Conservation (phyloP, 2,797 vertebrate genomes). For the Decapterus maruadsi region DNA sequence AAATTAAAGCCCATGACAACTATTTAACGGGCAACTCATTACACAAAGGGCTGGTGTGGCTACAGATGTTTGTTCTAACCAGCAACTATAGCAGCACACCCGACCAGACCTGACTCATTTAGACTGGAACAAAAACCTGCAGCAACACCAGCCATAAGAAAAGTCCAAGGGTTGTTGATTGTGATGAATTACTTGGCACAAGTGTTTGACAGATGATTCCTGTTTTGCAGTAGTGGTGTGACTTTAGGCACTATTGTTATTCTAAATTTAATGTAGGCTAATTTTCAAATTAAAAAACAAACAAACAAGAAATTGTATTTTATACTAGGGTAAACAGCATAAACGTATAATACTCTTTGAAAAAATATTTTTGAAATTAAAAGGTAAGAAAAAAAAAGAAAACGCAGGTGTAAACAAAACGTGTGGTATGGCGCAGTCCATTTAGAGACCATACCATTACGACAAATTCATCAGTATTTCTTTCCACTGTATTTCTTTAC, state of each 20-base stretch:
- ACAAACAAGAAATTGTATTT: background rate
- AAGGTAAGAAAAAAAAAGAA: background rate
- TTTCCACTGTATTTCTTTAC: fast-evolving
- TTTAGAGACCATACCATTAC: conserved; percentile 55
- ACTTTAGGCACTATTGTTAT: background rate
- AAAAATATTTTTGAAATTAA: background rate
- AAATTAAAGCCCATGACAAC: too few species aligned
- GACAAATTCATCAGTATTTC: fast-evolving
- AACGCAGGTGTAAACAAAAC: conserved; percentile 27
- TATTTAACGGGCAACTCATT: background rate
- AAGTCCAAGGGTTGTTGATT: background rate
- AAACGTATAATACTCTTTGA: background rate
- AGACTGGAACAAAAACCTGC: too few species aligned
- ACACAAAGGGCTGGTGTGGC: too few species aligned
- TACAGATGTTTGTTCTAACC: too few species aligned
- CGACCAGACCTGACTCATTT: too few species aligned
- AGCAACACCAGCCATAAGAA: background rate
- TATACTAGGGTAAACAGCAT: background rate
- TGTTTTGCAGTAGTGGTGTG: background rate
- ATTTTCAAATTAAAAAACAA: background rate
- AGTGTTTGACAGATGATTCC: background rate
- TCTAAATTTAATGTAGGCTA: background rate
- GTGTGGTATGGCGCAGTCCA: background rate
- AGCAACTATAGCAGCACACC: too few species aligned
- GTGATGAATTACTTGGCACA: background rate